Evolutionary conservation across 2,797 vertebrate genomes (phyloP), one percentile per base, ranked within the genome.

Genomic region (Phoeniculus purpureus): DNA sequence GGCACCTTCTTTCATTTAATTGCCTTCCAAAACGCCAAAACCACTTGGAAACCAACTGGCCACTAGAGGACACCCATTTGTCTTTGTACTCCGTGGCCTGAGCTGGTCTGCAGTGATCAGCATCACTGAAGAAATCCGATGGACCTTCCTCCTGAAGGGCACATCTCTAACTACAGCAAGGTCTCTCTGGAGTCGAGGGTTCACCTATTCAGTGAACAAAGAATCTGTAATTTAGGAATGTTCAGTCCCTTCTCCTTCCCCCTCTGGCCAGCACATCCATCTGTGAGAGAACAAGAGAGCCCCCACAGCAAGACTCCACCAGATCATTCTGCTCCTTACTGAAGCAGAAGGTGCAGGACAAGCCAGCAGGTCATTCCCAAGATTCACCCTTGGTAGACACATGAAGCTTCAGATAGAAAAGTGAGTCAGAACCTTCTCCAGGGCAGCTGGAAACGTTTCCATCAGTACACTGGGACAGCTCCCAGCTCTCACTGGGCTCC

Each of bases 31-130:
- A 73, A 23, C 54, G 80, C 34, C 8, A 34, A 1, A 70, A 59
- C 70, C 26, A 45, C 55, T 87, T 88, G 78, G 72, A 54, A 73
- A 59, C 37, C 1, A 3, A 77, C 23, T 72, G 72, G 66, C 85
- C 89, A 66, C 89, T 94, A 93, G 83, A 85, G 85, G 85, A 90
- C 94, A 94, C 85, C 82, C 84, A 82, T 48, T 62, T 78, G 73
- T 79, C 83, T 93, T 84, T 78, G 81, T 71, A 64, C 75, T 93
- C 78, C 54, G 6, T 0, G 21, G 83, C 27, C 61, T 14, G 54
- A 87, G 66, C 47, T 45, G 60, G 40, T 80, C 73, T 86, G 81
- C 29, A 65, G 79, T 3, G 37, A 81, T 62, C 59, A 48, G 52
- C 73, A 70, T 8, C 48, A 50, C 58, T 73, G 58, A 59, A 72